phyloP scores from a whole-genome alignment of 2,113 vertebrate genomes.

The Brachypodius melanocephalos region DNA sequence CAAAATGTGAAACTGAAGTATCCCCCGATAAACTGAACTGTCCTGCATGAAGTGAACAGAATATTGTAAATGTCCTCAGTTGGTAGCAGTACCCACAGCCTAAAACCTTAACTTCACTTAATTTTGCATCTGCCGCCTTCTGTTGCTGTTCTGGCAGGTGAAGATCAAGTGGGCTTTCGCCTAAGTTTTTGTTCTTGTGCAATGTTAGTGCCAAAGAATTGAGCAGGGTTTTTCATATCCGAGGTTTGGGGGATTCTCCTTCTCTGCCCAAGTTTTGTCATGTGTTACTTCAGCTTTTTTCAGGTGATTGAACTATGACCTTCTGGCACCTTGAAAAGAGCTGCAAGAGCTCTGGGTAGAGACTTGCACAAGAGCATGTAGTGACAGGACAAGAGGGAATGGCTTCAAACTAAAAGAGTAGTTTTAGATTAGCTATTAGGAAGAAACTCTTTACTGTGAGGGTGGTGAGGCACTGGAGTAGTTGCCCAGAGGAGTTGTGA shows the following conservation, averaged over 20 bases:
- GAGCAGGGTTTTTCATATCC: neutral
- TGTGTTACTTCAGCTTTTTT: rapidly evolving
- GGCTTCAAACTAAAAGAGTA: neutral
- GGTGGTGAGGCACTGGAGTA: neutral
- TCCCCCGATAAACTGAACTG: too few species aligned
- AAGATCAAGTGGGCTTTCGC: neutral
- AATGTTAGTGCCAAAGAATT: neutral
- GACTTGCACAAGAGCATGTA: neutral
- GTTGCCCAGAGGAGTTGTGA: neutral
- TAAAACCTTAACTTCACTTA: rapidly evolving
- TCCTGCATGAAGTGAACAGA: rapidly evolving
- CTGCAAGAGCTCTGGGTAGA: neutral
- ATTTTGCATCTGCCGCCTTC: rapidly evolving
- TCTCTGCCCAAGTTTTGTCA: neutral
- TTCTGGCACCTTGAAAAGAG: neutral
- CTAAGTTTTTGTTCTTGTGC: neutral
- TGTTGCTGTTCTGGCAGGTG: neutral
- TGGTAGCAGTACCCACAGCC: neutral
- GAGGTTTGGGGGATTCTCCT: neutral
- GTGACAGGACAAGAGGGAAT: neutral
- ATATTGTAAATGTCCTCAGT: neutral
- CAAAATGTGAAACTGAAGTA: neutral
- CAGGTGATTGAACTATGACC: neutral
- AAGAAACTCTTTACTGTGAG: neutral
- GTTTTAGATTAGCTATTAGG: neutral